Percentiles rank a stretch among this genome's conserved stretches.
These are phyloP conservation scores for Hermaeophaga mercurialis DNA, from an alignment of 2,888 invertebrate species.

Conservation along the genomic window DNA sequence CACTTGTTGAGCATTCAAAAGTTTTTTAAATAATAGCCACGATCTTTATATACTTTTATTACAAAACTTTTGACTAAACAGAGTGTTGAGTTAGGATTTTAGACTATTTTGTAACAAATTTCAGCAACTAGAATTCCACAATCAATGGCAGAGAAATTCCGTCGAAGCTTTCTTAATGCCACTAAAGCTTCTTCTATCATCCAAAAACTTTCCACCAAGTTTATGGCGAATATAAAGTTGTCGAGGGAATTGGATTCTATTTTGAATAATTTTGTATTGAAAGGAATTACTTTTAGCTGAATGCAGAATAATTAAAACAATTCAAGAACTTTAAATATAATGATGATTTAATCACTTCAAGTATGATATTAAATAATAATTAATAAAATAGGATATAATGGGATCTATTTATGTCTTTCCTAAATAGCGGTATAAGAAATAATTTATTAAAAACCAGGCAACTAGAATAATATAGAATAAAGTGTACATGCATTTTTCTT, in stretches of 20 bases:
- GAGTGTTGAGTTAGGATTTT: slow-evolving; percentile 4
- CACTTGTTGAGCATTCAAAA: not conserved
- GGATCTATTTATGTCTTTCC: too few relatives aligned
- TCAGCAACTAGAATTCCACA: slow-evolving; percentile 10
- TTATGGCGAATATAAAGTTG: slow-evolving; percentile 7
- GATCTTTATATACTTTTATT: slow-evolving; percentile 5
- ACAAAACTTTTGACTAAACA: slow-evolving; percentile 6
- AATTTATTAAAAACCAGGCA: too few relatives aligned
- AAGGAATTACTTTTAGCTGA: slow-evolving; percentile 1
- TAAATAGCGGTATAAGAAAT: too few relatives aligned
- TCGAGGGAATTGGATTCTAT: slow-evolving; percentile 3
- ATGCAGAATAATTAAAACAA: too few relatives aligned
- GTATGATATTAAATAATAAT: too few relatives aligned
- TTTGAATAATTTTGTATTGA: slow-evolving; percentile 9
- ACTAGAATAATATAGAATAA: too few relatives aligned
- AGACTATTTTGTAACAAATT: slow-evolving; percentile 16
- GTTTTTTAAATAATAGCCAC: not conserved
- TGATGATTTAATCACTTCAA: too few relatives aligned
- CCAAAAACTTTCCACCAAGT: not conserved
- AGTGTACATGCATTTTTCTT: too few relatives aligned
- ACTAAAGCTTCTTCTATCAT: slow-evolving; percentile 5
- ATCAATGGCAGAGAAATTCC: slow-evolving; percentile 8
- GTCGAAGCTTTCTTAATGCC: slow-evolving; percentile 9
- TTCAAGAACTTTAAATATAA: too few relatives aligned
- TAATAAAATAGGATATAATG: too few relatives aligned